A percentile compares a stretch with the other conserved stretches of the same genome.
Evolutionary conservation across 2,797 vertebrate genomes (phyloP).

Genomic region (Agapornis canus): DNA sequence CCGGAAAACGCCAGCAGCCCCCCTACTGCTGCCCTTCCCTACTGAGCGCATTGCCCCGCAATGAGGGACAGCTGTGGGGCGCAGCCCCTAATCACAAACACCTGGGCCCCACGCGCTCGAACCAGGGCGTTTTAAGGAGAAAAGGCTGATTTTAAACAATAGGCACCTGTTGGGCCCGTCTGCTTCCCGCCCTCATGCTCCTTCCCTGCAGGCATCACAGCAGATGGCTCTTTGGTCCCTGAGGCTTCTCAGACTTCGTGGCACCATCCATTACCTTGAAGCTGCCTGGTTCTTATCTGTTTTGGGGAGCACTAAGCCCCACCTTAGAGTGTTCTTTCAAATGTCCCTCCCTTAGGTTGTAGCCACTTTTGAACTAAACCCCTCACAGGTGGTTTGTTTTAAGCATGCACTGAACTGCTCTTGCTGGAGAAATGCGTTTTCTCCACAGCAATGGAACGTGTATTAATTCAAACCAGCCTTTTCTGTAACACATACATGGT

Average conservation of each 20-base stretch:
- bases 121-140: neutral
- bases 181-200: accelerated
- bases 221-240: neutral
- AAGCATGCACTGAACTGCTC: neutral
- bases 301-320: neutral
- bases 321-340: neutral
- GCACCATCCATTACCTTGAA: neutral
- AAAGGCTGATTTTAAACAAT: neutral
- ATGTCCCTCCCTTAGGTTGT: neutral
- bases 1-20: too few species aligned
- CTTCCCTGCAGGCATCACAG: neutral
- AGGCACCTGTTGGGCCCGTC: accelerated
- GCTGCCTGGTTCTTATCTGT: neutral
- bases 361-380: neutral
- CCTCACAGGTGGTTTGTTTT: neutral
- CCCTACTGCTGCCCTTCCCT: neutral
- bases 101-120: too few species aligned
- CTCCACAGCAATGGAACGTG: neutral
- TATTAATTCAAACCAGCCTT: neutral
- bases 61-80: neutral
- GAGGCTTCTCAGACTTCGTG: neutral
- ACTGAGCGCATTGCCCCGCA: accelerated
- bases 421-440: neutral
- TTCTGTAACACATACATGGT: neutral
- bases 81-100: neutral